A percentile compares a stretch with the other conserved stretches of the same genome.
Conservation (phyloP, 2,888 invertebrate genomes). For the Tetheella fluctuosa region DNA sequence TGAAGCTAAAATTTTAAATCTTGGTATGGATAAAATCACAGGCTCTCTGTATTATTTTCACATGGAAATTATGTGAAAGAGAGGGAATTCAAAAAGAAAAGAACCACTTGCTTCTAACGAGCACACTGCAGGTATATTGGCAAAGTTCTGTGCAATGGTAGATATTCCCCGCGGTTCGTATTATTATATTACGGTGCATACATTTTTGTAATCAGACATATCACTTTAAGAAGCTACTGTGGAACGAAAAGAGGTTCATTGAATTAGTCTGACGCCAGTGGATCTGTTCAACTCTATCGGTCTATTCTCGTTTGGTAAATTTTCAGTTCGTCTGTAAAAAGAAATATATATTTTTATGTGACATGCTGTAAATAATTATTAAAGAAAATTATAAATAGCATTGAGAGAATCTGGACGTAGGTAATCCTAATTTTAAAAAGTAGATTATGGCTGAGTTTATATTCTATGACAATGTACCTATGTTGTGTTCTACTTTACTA, state of each 20-base stretch:
- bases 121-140: conserved; percentile 38
- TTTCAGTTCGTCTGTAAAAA: background rate
- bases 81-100: conserved; percentile 56
- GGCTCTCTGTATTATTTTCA: conserved; percentile 27
- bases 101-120: conserved; percentile 49
- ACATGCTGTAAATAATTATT: too few species aligned
- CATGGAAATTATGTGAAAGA: conserved; percentile 37
- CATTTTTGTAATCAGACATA: conserved; percentile 57
- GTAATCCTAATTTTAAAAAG: too few species aligned
- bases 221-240: conserved; percentile 39
- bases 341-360: background rate
- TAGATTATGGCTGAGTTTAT: too few species aligned
- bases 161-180: conserved; percentile 29
- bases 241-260: conserved; percentile 42
- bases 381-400: too few species aligned
- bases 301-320: conserved; percentile 2
- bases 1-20: background rate
- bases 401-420: too few species aligned
- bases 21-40: conserved; percentile 31
- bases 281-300: conserved; percentile 17
- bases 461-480: too few species aligned
- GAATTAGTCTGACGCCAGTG: conserved; percentile 41
- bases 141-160: conserved; percentile 32
- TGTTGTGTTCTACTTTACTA: too few species aligned
- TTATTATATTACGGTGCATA: conserved; percentile 48